Percentiles rank a stretch among this genome's conserved stretches.
These are phyloP conservation scores for Gambusia yucatana DNA, from an alignment of 2,797 vertebrate species.

Conservation along the genomic window DNA sequence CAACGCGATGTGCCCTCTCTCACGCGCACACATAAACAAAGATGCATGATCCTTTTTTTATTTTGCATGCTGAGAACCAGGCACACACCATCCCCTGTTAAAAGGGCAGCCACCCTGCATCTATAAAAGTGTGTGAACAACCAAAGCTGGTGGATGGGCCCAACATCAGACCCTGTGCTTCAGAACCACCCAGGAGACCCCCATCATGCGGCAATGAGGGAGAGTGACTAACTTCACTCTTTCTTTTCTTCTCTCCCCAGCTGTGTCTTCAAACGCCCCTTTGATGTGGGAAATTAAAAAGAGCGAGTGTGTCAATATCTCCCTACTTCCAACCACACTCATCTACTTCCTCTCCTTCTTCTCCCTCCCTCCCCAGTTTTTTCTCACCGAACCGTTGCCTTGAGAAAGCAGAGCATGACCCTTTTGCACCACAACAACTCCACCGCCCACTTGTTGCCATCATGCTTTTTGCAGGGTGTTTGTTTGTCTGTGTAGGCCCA, in stretches of 20 bases:
- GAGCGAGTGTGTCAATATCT: slow-evolving; percentile 87
- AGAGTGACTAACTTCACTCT: slow-evolving; percentile 89
- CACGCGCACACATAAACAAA: slow-evolving; percentile 60
- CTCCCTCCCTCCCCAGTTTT: slow-evolving; percentile 57
- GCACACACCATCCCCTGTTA: slow-evolving; percentile 32
- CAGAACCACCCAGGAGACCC: slow-evolving; percentile 85
- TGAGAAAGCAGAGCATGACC: slow-evolving; percentile 73
- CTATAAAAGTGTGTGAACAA: slow-evolving; percentile 51
- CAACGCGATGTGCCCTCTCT: slow-evolving; percentile 32
- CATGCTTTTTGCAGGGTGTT: slow-evolving; percentile 59
- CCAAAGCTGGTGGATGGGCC: slow-evolving; percentile 57
- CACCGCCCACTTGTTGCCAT: slow-evolving; percentile 62
- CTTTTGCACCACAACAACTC: slow-evolving; percentile 64
- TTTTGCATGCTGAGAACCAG: slow-evolving; percentile 46
- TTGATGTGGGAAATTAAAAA: slow-evolving; percentile 88
- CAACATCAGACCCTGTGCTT: slow-evolving; percentile 54
- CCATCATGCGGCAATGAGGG: slow-evolving; percentile 80
- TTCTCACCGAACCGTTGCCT: slow-evolving; percentile 68
- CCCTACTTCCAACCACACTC: slow-evolving; percentile 80
- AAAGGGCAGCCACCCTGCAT: slow-evolving; percentile 53
- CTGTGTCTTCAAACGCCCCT: slow-evolving; percentile 87
- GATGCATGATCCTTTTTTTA: slow-evolving; percentile 36
- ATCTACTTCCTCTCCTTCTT: slow-evolving; percentile 76
- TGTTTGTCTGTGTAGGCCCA: slow-evolving; percentile 70
- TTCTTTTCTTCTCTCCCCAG: slow-evolving; percentile 88